A percentile compares a stretch with the other conserved stretches of the same genome.
These are phyloP conservation scores for Luidia sarsii DNA, from an alignment of 53 echinoderm and acorn worm species.

Conservation along the genomic window DNA sequence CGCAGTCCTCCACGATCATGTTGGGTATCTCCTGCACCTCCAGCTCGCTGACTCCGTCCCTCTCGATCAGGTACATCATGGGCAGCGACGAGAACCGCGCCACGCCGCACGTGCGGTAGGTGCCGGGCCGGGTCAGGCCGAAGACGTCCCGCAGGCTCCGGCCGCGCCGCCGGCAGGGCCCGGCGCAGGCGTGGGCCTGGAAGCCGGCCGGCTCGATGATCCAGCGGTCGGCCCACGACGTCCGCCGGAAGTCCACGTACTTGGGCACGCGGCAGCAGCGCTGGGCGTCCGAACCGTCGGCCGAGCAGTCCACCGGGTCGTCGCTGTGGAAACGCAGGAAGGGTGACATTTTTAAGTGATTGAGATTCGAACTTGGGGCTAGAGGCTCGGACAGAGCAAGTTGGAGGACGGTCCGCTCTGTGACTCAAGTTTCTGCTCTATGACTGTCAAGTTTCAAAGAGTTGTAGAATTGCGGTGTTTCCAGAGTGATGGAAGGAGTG, in stretches of 20 bases:
- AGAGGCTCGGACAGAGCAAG: background rate
- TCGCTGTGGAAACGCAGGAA: conserved; percentile 57
- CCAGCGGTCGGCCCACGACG: conserved; percentile 87
- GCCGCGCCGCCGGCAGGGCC: conserved; percentile 62
- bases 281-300: conserved; percentile 65
- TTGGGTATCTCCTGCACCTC: conserved; percentile 88
- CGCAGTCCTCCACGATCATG: conserved; percentile 90
- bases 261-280: conserved; percentile 82
- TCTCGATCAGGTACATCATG: conserved; percentile 91
- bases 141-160: conserved; percentile 67
- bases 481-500: too few species aligned
- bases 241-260: conserved; percentile 82
- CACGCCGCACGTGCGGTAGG: conserved; percentile 72
- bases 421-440: too few species aligned
- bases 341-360: background rate
- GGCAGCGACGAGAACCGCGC: conserved; percentile 68
- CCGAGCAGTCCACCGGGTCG: conserved; percentile 72
- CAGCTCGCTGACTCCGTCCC: conserved; percentile 69
- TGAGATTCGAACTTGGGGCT: background rate
- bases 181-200: conserved; percentile 86
- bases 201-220: conserved; percentile 94
- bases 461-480: too few species aligned
- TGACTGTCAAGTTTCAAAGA: too few species aligned
- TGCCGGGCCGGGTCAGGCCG: conserved; percentile 9
- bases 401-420: background rate